Base-by-base conservation (phyloP, 2,888 invertebrate genomes). In the Octodonta nipae region DNA sequence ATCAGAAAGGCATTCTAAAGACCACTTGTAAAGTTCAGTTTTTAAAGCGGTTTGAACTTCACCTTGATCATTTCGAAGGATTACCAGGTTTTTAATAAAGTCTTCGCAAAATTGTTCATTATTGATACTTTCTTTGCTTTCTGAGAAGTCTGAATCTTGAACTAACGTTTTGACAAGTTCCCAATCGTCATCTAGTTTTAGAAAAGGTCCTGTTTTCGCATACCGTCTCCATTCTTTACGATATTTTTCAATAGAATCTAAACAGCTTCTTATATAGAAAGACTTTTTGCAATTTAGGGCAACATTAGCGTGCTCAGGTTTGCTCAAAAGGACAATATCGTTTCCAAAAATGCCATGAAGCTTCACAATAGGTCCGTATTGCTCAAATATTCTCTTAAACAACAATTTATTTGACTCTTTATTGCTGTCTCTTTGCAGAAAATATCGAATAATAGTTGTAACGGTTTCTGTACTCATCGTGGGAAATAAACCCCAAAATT, bases 351-450 rank as follows among this genome's bases (percentile, higher is more conserved):
- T 75, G 14, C 75, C 75, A 13, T 73, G 68, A 30, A 77, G 65
- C 30, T 76, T 67, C 5, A 77, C 75, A 2, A 78, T 68, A 1
- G 77, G 75, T 1, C 78, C 78, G 41, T 78, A 77, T 39, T 63
- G 58, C 30, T 67, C 58, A 39, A 68, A 61, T 4, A 69, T 46
- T 41, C 61, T 64, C 15, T 57, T 60, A 32, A 66, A 57, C 2
- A 68, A 58, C 33, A 61, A 55, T 31, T 64, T 64, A 45, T 58
- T 52, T 42, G 55, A 54, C 39, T 58, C 56, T n/a, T n/a, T n/a
- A n/a, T n/a, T n/a, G 61, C 62, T 56, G 64, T 71, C 66, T 37
- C 70, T 54, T 39, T 65, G 68, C 15, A 73, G 55, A 22, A 67
- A 61, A 38, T 68, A 48, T 26, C 68, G 71, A 20, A 73, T 52